phyloP scores from a whole-genome alignment of 37 sponge, comb jelly and placozoan species.

The Sycon ciliatum region DNA sequence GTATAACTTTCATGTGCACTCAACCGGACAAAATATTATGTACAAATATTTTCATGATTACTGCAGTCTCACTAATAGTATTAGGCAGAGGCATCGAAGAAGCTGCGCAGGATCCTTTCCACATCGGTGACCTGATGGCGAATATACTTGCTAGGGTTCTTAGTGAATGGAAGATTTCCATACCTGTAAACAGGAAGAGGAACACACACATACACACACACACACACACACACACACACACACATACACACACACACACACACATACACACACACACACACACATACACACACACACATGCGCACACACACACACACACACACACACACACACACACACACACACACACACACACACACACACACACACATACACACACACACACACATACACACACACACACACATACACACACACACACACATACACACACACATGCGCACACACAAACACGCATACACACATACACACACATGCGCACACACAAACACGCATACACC shows the following conservation, averaged over 20 bases:
- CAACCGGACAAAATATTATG: no score
- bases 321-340: background rate
- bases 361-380: background rate
- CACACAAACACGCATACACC: no score
- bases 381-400: no score
- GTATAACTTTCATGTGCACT: no score
- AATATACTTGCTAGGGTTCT: slow-evolving; percentile 85
- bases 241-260: background rate
- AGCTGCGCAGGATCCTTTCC: slow-evolving; percentile 40
- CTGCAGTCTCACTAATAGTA: background rate
- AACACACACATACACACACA: background rate
- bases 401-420: no score
- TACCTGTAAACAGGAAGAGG: slow-evolving; percentile 32
- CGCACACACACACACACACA: background rate
- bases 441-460: no score
- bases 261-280: background rate
- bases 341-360: background rate
- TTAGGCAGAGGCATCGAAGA: slow-evolving; percentile 75
- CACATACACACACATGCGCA: no score
- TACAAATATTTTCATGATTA: no score
- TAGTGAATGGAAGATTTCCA: slow-evolving; percentile 53
- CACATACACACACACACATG: background rate
- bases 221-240: background rate
- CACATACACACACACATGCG: no score
- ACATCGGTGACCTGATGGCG: slow-evolving; percentile 58